phyloP scores from a whole-genome alignment of 2,113 vertebrate species.

The Craseonycteris thonglongyai region DNA sequence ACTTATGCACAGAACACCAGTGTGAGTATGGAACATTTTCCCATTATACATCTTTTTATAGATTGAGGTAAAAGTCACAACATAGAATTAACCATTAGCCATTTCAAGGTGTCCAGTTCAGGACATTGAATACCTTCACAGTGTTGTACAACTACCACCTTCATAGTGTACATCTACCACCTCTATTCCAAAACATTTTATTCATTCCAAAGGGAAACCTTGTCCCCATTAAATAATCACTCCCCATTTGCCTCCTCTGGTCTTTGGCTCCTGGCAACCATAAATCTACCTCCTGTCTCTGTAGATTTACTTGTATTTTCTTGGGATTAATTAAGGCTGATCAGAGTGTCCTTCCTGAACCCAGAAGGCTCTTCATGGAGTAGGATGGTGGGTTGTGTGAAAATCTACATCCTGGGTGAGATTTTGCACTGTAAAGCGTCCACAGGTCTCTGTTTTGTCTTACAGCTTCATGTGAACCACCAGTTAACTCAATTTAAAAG shows the following conservation, averaged over 20 bases:
- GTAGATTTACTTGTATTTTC: background rate
- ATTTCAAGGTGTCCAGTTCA: background rate
- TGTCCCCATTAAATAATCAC: fast-evolving
- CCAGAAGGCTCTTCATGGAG: background rate
- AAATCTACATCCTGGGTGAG: background rate
- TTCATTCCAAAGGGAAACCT: background rate
- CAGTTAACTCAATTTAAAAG: background rate
- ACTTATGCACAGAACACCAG: too few species aligned
- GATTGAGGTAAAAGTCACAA: background rate
- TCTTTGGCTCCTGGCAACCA: too few species aligned
- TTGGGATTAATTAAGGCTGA: background rate
- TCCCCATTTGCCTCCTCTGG: fast-evolving
- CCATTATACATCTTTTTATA: background rate
- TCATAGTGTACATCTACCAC: fast-evolving
- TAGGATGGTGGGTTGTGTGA: background rate
- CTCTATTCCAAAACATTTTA: background rate
- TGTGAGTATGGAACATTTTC: background rate
- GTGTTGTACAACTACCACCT: background rate
- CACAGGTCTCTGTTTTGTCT: background rate
- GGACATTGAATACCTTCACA: background rate
- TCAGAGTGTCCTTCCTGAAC: background rate
- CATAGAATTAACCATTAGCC: background rate
- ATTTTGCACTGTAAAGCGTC: background rate
- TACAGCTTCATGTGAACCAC: background rate
- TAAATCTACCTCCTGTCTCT: background rate